Evolutionary conservation across 2,113 vertebrate genomes (phyloP).

Genomic region (Rhineura floridana): DNA sequence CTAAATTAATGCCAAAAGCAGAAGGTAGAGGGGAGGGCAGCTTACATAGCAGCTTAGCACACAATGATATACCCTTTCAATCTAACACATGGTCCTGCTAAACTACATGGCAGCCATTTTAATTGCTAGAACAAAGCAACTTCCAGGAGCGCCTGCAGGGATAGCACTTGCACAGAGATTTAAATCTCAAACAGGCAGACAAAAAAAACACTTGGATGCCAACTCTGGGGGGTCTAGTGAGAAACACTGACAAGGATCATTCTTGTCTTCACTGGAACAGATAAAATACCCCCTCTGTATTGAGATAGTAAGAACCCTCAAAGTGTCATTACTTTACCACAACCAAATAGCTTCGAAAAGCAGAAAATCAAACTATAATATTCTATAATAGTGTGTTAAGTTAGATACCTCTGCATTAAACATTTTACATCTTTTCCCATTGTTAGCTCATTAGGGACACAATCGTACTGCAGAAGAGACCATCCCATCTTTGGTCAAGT

Average conservation of each 20-base stretch:
- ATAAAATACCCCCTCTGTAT: background rate
- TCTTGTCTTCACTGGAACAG: background rate
- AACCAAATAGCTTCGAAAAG: background rate
- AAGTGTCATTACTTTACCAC: background rate
- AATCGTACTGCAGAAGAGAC: accelerated
- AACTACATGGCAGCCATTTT: background rate
- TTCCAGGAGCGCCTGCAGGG: background rate
- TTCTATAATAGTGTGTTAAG: background rate
- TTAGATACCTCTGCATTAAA: background rate
- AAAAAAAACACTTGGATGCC: background rate
- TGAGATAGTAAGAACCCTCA: background rate
- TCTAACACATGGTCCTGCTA: background rate
- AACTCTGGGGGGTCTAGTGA: background rate
- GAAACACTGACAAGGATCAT: no score
- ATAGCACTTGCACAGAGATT: background rate
- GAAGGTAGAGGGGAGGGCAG: no score
- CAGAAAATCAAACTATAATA: background rate
- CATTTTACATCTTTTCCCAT: background rate
- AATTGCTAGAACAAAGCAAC: background rate
- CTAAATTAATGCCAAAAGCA: no score
- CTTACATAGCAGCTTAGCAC: background rate
- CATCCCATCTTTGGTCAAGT: background rate
- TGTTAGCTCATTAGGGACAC: accelerated
- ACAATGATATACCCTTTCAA: background rate
- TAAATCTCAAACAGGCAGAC: no score